phyloP scores from a whole-genome alignment of 1,140 invertebrate genomes.

The Orchestia grillus region DNA sequence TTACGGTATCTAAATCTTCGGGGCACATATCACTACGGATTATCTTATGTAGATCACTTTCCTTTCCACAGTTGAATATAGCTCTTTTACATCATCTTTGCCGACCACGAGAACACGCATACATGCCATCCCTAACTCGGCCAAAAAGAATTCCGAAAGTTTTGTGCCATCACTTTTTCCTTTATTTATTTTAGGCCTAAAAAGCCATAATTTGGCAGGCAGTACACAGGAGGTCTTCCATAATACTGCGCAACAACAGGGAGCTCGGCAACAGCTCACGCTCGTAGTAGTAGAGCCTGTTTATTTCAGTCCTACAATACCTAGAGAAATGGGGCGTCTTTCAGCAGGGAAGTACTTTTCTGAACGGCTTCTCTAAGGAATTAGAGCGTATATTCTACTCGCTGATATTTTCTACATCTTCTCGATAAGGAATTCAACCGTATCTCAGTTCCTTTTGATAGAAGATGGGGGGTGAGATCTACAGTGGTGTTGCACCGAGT shows the following conservation, averaged over 20 bases:
- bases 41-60: no score
- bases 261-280: background rate
- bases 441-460: background rate
- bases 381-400: background rate
- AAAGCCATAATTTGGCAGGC: background rate
- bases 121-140: background rate
- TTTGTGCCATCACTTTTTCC: background rate
- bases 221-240: background rate
- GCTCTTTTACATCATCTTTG: background rate
- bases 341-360: background rate
- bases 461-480: background rate
- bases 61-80: background rate
- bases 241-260: background rate
- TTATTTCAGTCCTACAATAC: background rate
- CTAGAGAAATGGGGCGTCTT: background rate
- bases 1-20: no score
- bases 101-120: background rate
- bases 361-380: background rate
- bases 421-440: background rate
- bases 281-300: background rate
- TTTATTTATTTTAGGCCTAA: background rate
- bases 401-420: background rate
- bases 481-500: background rate
- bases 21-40: no score
- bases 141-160: background rate